Evolutionary conservation across 2,113 vertebrate genomes (phyloP).

Genomic region (Sapayoa aenigma): DNA sequence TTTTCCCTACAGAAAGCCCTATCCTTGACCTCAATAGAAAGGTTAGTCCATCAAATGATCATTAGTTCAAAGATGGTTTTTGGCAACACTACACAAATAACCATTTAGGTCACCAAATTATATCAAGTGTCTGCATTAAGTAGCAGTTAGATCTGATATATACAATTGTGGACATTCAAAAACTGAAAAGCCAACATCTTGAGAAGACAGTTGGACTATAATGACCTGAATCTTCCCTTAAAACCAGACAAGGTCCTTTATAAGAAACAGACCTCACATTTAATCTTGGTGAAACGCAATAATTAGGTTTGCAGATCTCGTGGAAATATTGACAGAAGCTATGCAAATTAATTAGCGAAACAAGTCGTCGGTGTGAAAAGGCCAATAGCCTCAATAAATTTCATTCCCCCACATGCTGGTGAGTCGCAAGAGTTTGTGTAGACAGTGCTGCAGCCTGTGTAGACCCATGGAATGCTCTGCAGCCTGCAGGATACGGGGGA

Average conservation of each 20-base stretch:
- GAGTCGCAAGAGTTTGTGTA: neutral
- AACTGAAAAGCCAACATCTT: neutral
- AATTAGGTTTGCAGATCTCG: constrained; percentile 54
- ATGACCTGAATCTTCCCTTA: constrained; percentile 44
- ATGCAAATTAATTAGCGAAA: constrained; percentile 58
- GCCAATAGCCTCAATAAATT: neutral
- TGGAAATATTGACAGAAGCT: constrained; percentile 47
- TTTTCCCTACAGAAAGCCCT: neutral
- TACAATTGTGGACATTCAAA: neutral
- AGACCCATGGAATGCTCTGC: neutral
- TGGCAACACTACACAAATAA: neutral
- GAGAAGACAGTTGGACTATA: constrained; percentile 28
- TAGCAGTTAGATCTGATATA: neutral
- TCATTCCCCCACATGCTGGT: neutral
- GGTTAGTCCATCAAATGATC: neutral
- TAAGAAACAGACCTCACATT: constrained; percentile 19
- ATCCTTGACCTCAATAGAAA: neutral
- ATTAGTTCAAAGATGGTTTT: neutral
- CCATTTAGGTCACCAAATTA: neutral
- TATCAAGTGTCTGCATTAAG: neutral
- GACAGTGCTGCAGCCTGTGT: neutral
- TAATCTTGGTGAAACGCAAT: constrained; percentile 25
- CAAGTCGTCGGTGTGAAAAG: neutral
- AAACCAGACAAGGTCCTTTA: constrained; percentile 46
- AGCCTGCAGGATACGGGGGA: neutral